Conservation (phyloP, 1,140 invertebrate species). For the Anadara kagoshimensis region DNA sequence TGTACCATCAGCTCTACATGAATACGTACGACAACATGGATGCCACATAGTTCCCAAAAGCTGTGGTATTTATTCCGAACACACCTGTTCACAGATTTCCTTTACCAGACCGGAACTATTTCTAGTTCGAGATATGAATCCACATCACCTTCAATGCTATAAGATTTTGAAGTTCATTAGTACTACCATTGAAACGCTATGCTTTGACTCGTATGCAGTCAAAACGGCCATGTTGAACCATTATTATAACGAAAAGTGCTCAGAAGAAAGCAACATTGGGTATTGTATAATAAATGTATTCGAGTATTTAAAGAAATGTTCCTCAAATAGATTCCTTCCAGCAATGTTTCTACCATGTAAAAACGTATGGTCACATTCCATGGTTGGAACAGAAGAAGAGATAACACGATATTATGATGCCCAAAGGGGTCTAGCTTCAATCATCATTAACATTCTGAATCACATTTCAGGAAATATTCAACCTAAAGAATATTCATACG, state of each 20-base stretch:
- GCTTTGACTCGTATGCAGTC: slow-evolving; percentile 1
- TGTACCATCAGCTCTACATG: neutral
- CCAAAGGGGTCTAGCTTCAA: neutral
- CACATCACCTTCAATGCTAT: neutral
- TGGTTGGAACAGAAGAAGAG: neutral
- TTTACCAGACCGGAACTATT: neutral
- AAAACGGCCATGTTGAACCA: slow-evolving; percentile 4
- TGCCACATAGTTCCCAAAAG: slow-evolving; percentile 13
- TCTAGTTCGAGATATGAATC: neutral
- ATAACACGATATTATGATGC: neutral
- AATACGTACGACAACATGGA: neutral
- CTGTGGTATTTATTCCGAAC: neutral
- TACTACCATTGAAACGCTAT: neutral
- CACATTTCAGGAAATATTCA: neutral
- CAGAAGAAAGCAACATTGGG: neutral
- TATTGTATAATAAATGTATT: neutral
- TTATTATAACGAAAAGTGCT: neutral
- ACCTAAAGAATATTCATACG: too few species aligned
- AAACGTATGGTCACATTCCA: slow-evolving; percentile 5
- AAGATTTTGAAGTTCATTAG: slow-evolving; percentile 4
- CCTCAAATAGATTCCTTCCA: neutral
- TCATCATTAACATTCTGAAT: neutral
- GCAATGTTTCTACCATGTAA: neutral
- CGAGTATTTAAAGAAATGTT: slow-evolving; percentile 1
- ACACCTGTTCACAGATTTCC: neutral